phyloP scores from a whole-genome alignment of 1,140 invertebrate species.

The Eupristina koningsbergeri region DNA sequence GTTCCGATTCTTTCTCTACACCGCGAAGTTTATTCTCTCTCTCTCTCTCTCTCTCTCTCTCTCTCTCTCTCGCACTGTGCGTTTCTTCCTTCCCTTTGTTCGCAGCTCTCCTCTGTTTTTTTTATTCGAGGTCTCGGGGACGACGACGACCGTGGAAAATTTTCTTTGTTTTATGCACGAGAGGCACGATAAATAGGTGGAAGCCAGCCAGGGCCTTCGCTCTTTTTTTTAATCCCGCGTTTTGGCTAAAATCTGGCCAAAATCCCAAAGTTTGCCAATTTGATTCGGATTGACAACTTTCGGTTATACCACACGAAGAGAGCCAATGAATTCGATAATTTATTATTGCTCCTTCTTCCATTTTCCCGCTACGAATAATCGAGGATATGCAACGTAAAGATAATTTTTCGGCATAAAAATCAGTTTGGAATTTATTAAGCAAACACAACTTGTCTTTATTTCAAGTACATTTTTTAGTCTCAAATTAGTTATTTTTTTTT shows the following conservation, averaged over 20 bases:
- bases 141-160: conserved; percentile 32
- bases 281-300: no score
- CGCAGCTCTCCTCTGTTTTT: conserved; percentile 2
- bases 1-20: conserved; percentile 50
- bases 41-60: conserved; percentile 38
- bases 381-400: not conserved
- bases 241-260: no score
- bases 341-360: not conserved
- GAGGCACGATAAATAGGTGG: not conserved
- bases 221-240: not conserved
- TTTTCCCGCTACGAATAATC: no score
- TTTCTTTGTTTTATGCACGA: conserved; percentile 38
- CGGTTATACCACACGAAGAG: no score
- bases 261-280: no score
- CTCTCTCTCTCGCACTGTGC: not conserved
- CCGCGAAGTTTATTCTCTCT: conserved; percentile 51
- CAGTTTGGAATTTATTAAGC: no score
- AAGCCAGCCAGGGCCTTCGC: not conserved
- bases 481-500: not conserved
- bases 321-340: not conserved
- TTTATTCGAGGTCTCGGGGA: conserved; percentile 13
- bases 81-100: conserved; percentile 21
- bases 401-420: not conserved
- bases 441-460: no score
- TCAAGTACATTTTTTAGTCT: not conserved